These are phyloP conservation scores for Hypomesus transpacificus DNA, from an alignment of 2,113 vertebrate species.

Conservation along the genomic window DNA sequence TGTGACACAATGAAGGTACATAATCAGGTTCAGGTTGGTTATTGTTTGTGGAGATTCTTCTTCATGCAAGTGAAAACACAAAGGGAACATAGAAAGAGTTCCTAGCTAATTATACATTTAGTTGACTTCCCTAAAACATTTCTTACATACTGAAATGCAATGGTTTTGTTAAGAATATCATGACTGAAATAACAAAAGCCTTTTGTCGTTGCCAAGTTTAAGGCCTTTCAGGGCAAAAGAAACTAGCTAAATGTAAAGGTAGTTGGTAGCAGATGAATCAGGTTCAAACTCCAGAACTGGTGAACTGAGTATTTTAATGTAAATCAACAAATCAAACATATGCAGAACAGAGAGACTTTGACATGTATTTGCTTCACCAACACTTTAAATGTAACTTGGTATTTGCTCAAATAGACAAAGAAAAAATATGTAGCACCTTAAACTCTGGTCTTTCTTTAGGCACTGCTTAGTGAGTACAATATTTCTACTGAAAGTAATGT, in stretches of 20 bases:
- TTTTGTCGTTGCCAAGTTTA: neutral
- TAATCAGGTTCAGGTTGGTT: neutral
- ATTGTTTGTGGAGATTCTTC: neutral
- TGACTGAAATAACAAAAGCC: neutral
- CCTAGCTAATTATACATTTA: neutral
- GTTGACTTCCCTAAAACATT: neutral
- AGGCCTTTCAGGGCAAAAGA: neutral
- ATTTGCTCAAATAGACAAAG: neutral
- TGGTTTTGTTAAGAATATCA: slow-evolving; percentile 1
- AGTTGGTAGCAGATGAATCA: no score
- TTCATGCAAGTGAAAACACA: neutral
- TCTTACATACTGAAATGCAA: neutral
- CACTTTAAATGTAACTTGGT: no score
- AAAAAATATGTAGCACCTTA: neutral
- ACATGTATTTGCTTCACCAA: no score
- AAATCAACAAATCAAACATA: no score
- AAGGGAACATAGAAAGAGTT: neutral
- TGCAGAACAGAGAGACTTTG: no score
- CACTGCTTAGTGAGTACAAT: neutral
- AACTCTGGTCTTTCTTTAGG: neutral
- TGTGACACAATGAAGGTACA: neutral
- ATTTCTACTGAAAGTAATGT: neutral
- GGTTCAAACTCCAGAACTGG: no score
- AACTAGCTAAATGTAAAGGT: no score
- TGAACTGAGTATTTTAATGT: no score